Percentiles rank a stretch among this genome's conserved stretches.
These are phyloP conservation scores for Tragopan temminckii DNA, from an alignment of 2,797 vertebrate species.

Conservation along the genomic window DNA sequence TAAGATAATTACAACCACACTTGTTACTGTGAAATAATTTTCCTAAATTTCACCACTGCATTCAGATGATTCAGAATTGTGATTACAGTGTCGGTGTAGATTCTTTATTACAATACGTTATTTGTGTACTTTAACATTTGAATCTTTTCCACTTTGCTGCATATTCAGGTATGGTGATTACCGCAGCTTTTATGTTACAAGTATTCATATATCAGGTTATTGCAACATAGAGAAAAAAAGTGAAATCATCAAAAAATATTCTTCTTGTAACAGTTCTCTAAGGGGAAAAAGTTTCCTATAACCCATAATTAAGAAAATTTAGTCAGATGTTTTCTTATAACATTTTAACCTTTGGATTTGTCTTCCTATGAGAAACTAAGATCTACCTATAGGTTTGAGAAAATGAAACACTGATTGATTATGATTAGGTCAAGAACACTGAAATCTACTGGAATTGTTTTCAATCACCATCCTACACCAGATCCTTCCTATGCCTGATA, in stretches of 20 bases:
- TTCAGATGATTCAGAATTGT: neutral
- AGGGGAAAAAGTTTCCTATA: neutral
- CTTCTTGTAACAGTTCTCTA: neutral
- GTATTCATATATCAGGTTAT: neutral
- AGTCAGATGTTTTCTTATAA: neutral
- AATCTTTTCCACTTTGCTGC: neutral
- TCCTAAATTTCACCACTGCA: neutral
- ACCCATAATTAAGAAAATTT: neutral
- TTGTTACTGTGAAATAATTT: neutral
- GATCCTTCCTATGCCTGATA: neutral
- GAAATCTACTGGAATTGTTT: neutral
- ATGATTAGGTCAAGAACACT: neutral
- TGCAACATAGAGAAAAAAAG: neutral
- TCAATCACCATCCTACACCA: neutral
- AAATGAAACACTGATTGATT: neutral
- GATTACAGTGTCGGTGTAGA: neutral
- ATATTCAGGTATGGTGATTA: neutral
- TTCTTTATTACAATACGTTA: neutral
- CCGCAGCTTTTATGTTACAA: neutral
- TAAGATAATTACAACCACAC: constrained; percentile 62
- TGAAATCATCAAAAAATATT: neutral
- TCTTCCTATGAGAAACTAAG: neutral
- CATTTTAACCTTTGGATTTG: neutral
- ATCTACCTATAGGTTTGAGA: neutral
- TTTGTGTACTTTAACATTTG: neutral